Evolutionary conservation across 2,888 invertebrate genomes (phyloP).

Genomic region (Pollenia labialis): DNA sequence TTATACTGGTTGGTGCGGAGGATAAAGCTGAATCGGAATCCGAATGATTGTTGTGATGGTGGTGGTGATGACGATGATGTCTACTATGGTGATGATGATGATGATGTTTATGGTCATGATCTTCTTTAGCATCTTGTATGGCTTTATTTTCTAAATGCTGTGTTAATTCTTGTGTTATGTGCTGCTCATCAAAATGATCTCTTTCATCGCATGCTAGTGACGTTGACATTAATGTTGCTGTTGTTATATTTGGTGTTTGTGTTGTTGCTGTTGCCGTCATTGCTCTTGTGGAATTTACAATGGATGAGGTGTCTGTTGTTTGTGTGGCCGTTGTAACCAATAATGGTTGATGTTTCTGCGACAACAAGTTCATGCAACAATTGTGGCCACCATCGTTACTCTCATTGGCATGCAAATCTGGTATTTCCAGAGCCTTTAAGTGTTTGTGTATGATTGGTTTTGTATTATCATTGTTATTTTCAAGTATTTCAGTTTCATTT

Average conservation of each 20-base stretch:
- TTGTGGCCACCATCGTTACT: slow-evolving; percentile 2
- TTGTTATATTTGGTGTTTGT: slow-evolving; percentile 43
- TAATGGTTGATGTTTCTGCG: slow-evolving; percentile 61
- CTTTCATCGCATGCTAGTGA: slow-evolving; percentile 62
- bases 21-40: slow-evolving; percentile 89
- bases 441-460: slow-evolving; percentile 58
- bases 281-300: slow-evolving; percentile 70
- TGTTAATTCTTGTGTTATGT: slow-evolving; percentile 67
- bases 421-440: slow-evolving; percentile 65
- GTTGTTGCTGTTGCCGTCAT: slow-evolving; percentile 73
- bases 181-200: slow-evolving; percentile 70
- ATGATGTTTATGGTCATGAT: slow-evolving; percentile 54
- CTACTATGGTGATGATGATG: slow-evolving; percentile 38
- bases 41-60: slow-evolving; percentile 82
- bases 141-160: slow-evolving; percentile 72
- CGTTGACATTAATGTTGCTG: slow-evolving; percentile 70
- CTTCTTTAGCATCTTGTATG: slow-evolving; percentile 66
- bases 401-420: slow-evolving; percentile 47
- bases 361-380: slow-evolving; percentile 26
- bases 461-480: slow-evolving; percentile 47
- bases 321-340: slow-evolving; percentile 74
- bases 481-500: slow-evolving; percentile 32
- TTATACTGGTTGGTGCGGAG: slow-evolving; percentile 89
- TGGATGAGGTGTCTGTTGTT: slow-evolving; percentile 67
- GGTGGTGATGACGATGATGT: slow-evolving; percentile 58